A percentile compares a stretch with the other conserved stretches of the same genome.
phyloP scores from a whole-genome alignment of 2,888 invertebrate species.

The Abrostola triplasia region DNA sequence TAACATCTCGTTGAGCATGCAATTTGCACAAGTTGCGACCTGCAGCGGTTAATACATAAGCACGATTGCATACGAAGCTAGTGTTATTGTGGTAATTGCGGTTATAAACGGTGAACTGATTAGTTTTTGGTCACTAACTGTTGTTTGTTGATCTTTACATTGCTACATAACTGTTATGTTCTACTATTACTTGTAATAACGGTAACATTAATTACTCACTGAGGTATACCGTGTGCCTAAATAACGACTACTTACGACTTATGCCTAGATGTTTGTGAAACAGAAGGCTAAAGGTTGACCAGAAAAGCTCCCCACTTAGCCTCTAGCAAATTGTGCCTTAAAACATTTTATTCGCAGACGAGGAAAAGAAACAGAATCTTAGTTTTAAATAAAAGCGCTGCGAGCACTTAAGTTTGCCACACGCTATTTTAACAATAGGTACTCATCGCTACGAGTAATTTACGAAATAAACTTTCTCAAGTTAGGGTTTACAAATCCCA shows the following conservation, averaged over 20 bases:
- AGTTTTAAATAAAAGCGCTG: neutral
- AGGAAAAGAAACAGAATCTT: neutral
- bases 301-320: too few relatives aligned
- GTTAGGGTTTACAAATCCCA: constrained; percentile 59
- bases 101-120: constrained; percentile 6
- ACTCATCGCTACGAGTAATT: constrained; percentile 44
- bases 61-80: constrained; percentile 34
- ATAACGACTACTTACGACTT: too few relatives aligned
- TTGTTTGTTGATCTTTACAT: too few relatives aligned
- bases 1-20: constrained; percentile 25
- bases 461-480: constrained; percentile 63
- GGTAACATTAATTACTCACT: too few relatives aligned
- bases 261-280: too few relatives aligned
- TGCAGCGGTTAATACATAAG: constrained; percentile 25
- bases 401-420: neutral
- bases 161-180: too few relatives aligned
- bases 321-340: too few relatives aligned
- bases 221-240: too few relatives aligned
- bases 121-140: constrained; percentile 6
- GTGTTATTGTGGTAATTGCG: constrained; percentile 21
- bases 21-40: constrained; percentile 30
- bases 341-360: too few relatives aligned
- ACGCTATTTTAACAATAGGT: neutral
- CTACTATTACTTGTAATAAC: too few relatives aligned
- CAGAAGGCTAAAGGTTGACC: too few relatives aligned